phyloP scores from a whole-genome alignment of 2,888 invertebrate species.

The Minunthozetes semirufus region DNA sequence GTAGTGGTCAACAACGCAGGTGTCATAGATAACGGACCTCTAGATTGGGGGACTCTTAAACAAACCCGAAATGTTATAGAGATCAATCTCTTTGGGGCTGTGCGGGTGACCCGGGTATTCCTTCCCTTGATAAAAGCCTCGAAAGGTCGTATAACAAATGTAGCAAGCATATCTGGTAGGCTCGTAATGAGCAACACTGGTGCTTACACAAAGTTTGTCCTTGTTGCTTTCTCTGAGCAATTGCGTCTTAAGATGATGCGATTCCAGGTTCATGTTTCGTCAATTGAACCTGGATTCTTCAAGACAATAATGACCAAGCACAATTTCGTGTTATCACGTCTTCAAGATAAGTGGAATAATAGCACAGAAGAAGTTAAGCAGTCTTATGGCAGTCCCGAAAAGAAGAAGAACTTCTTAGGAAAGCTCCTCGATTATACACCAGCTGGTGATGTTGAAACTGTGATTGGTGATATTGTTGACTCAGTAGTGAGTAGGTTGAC shows the following conservation, averaged over 20 bases:
- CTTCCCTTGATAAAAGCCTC: conserved; percentile 44
- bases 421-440: no score
- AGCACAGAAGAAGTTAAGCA: background rate
- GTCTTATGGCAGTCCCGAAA: background rate
- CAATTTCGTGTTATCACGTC: no score
- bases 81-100: conserved; percentile 46
- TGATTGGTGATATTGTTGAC: no score
- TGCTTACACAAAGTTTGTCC: conserved; percentile 45
- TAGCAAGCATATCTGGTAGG: conserved; percentile 44
- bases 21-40: conserved; percentile 49
- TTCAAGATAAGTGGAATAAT: background rate
- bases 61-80: conserved; percentile 46
- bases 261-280: conserved; percentile 42
- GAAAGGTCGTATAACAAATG: conserved; percentile 40
- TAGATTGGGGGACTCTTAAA: conserved; percentile 51
- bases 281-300: conserved; percentile 45
- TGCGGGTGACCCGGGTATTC: conserved; percentile 46
- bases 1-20: conserved; percentile 54
- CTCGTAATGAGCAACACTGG: background rate
- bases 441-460: no score
- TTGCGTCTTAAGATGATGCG: conserved; percentile 45
- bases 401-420: no score
- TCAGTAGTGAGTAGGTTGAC: no score
- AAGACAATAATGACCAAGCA: conserved; percentile 40
- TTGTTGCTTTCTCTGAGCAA: conserved; percentile 45